Conservation (phyloP, 2,888 invertebrate genomes). For the Opisthograptis luteolata region DNA sequence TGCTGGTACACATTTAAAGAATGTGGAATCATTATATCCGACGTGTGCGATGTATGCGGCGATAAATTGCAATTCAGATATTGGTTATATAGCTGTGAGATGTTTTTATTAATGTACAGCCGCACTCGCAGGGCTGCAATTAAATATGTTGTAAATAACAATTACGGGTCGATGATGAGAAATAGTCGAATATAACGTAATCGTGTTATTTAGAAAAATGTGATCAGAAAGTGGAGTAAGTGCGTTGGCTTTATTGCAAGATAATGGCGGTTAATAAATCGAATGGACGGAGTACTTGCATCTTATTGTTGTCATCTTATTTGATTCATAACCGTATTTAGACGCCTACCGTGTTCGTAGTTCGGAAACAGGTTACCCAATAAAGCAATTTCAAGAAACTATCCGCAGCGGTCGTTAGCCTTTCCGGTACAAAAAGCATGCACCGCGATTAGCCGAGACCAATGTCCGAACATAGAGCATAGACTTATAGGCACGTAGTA, state of each 20-base stretch:
- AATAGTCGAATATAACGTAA: constrained; percentile 21
- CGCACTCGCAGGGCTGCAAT: constrained; percentile 28
- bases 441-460: constrained; percentile 60
- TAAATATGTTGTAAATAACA: constrained; percentile 32
- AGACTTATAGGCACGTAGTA: constrained; percentile 30
- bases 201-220: constrained; percentile 29
- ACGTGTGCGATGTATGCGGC: constrained; percentile 32
- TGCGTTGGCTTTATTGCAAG: constrained; percentile 24
- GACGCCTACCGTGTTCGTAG: constrained; percentile 68
- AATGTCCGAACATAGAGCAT: constrained; percentile 51
- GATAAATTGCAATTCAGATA: constrained; percentile 31
- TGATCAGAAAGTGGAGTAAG: constrained; percentile 24
- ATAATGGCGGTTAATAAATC: constrained; percentile 20
- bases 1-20: constrained; percentile 18
- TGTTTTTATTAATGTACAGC: constrained; percentile 13
- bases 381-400: constrained; percentile 78
- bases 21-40: constrained; percentile 29
- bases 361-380: constrained; percentile 77
- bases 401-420: constrained; percentile 72
- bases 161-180: constrained; percentile 30
- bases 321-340: constrained; percentile 43
- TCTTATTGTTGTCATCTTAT: constrained; percentile 46
- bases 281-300: constrained; percentile 33
- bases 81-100: constrained; percentile 32
- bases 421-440: constrained; percentile 70